A percentile compares a stretch with the other conserved stretches of the same genome.
These are phyloP conservation scores for Agrilus mali DNA, from an alignment of 2,888 invertebrate species.

Conservation along the genomic window DNA sequence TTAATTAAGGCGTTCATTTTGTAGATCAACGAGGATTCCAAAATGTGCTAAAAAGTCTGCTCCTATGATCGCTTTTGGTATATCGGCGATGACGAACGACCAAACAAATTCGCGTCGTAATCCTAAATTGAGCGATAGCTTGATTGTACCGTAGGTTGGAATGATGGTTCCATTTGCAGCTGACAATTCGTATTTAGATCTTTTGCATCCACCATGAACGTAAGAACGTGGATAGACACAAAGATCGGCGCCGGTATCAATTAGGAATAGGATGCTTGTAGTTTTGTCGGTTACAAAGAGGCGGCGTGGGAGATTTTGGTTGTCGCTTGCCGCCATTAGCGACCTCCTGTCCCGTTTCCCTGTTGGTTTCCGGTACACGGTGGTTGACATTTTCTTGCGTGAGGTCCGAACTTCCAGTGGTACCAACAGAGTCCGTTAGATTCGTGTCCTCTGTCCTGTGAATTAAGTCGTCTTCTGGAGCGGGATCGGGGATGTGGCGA, in stretches of 20 bases:
- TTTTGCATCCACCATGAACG: not conserved
- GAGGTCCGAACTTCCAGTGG: constrained; percentile 6
- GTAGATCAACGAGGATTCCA: too few species aligned
- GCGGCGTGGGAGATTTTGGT: constrained; percentile 4
- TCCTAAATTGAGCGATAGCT: constrained; percentile 3
- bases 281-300: constrained; percentile 6
- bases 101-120: constrained; percentile 2
- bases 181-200: not conserved
- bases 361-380: constrained; percentile 4
- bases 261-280: constrained; percentile 4
- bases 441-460: too few species aligned
- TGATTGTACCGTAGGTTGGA: constrained; percentile 7
- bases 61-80: not conserved
- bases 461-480: too few species aligned
- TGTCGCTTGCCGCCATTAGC: not conserved
- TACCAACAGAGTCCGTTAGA: constrained; percentile 9
- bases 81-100: constrained; percentile 2
- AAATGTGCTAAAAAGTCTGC: too few species aligned
- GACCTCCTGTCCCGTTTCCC: constrained; percentile 8
- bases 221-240: constrained; percentile 7
- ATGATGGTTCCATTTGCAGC: constrained; percentile 7
- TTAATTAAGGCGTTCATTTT: too few species aligned
- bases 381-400: constrained; percentile 5
- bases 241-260: constrained; percentile 9
- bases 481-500: too few species aligned